A percentile compares a stretch with the other conserved stretches of the same genome.
phyloP scores from a whole-genome alignment of 2,797 vertebrate genomes.

The Sebastes miniatus region DNA sequence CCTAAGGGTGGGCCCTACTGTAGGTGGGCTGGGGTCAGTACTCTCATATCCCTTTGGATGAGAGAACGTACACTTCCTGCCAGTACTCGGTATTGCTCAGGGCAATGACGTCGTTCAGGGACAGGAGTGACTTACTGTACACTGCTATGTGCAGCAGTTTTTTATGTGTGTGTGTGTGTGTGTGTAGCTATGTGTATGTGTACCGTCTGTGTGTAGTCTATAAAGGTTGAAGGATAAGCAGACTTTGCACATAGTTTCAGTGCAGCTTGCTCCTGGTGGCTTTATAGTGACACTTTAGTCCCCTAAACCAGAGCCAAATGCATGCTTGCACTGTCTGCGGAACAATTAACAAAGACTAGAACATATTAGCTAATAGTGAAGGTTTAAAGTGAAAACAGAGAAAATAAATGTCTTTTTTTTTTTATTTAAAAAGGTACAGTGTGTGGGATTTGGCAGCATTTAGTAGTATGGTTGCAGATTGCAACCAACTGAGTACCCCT shows the following conservation, averaged over 20 bases:
- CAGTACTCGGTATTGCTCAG: constrained; percentile 7
- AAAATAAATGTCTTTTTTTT: background rate
- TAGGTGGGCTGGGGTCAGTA: constrained; percentile 8
- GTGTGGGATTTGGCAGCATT: too few relatives aligned
- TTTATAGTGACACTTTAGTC: background rate
- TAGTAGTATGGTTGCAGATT: too few relatives aligned
- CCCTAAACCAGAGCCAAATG: background rate
- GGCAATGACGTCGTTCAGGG: background rate
- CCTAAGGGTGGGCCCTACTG: background rate
- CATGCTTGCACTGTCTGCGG: background rate
- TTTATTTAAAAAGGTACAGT: too few relatives aligned
- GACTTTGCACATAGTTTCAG: background rate
- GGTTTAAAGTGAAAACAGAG: background rate
- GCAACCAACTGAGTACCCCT: too few relatives aligned
- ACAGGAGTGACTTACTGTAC: background rate
- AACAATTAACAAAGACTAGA: background rate
- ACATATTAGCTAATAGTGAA: background rate
- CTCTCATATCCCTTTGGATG: constrained; percentile 16
- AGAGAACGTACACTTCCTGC: background rate
- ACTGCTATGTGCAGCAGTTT: background rate
- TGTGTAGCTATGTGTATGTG: background rate
- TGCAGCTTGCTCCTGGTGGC: background rate
- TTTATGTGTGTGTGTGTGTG: background rate
- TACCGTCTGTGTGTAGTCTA: background rate
- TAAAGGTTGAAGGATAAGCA: background rate